phyloP scores from a whole-genome alignment of 2,797 vertebrate species.

The Lagodon rhomboides region DNA sequence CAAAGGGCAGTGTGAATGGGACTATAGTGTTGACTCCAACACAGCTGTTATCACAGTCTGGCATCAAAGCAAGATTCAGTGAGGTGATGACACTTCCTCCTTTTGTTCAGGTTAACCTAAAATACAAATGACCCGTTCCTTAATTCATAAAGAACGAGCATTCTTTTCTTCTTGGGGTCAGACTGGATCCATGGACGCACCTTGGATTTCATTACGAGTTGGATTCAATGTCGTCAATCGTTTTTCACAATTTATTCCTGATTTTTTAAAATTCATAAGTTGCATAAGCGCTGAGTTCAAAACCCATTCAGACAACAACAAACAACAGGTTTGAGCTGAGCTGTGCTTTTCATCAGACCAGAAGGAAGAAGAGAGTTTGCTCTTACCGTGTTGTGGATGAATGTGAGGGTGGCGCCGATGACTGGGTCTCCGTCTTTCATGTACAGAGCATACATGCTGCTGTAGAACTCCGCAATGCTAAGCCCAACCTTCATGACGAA shows the following conservation, averaged over 20 bases:
- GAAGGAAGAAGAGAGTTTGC: background rate
- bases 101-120: too few species aligned
- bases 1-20: too few species aligned
- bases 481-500: slow-evolving; percentile 51
- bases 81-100: too few species aligned
- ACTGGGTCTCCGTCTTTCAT: slow-evolving; percentile 24
- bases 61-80: too few species aligned
- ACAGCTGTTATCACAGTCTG: too few species aligned
- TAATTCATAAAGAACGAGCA: too few species aligned
- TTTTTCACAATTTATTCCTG: background rate
- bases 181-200: too few species aligned
- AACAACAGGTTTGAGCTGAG: background rate
- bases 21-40: too few species aligned
- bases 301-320: background rate
- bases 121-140: too few species aligned
- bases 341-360: background rate
- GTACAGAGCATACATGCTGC: slow-evolving; percentile 66
- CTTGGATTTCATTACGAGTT: background rate
- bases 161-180: too few species aligned
- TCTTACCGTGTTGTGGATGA: slow-evolving; percentile 76
- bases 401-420: slow-evolving; percentile 61
- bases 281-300: background rate
- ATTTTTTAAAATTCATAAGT: background rate
- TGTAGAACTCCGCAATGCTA: slow-evolving; percentile 62
- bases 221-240: background rate